Percentiles rank a stretch among this genome's conserved stretches.
phyloP scores from a whole-genome alignment of 2,797 vertebrate genomes.

The Sebastes melanostomus region DNA sequence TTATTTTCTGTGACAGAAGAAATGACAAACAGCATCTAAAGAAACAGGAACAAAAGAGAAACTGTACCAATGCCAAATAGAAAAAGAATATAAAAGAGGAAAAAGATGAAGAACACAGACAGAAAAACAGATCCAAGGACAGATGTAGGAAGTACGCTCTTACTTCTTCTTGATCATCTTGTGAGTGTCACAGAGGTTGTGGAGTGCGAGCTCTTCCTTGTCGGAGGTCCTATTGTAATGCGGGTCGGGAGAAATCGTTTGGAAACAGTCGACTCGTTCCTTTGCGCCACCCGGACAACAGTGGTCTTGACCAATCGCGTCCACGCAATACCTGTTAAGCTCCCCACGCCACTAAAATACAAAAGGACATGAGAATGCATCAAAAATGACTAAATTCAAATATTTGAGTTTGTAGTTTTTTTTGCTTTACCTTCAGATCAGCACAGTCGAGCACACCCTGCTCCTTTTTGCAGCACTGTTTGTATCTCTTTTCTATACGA shows the following conservation, averaged over 20 bases:
- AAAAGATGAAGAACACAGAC: not conserved
- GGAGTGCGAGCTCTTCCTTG: slow-evolving; percentile 11
- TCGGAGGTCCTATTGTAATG: slow-evolving; percentile 52
- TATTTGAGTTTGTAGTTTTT: not conserved
- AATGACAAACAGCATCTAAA: not conserved
- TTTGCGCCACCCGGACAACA: slow-evolving; percentile 64
- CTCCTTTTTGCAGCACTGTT: slow-evolving; percentile 77
- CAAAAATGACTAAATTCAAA: not conserved
- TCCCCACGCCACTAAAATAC: slow-evolving; percentile 77
- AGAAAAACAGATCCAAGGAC: not conserved
- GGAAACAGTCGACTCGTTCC: slow-evolving; percentile 71
- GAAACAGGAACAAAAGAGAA: not conserved
- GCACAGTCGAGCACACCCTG: slow-evolving; percentile 60
- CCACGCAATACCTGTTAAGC: slow-evolving; percentile 72
- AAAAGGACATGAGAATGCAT: not conserved
- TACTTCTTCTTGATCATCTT: slow-evolving; percentile 70
- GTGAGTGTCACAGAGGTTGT: slow-evolving; percentile 70
- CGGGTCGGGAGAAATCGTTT: slow-evolving; percentile 61
- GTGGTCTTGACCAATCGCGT: not conserved
- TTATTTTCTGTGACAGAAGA: not conserved
- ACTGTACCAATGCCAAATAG: not conserved
- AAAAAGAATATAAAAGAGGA: not conserved
- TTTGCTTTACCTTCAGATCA: slow-evolving; percentile 65
- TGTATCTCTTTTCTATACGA: slow-evolving; percentile 72
- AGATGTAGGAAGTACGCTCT: slow-evolving; percentile 10